Evolutionary conservation across 2,888 invertebrate genomes (phyloP).

Genomic region (Lithophane socia): DNA sequence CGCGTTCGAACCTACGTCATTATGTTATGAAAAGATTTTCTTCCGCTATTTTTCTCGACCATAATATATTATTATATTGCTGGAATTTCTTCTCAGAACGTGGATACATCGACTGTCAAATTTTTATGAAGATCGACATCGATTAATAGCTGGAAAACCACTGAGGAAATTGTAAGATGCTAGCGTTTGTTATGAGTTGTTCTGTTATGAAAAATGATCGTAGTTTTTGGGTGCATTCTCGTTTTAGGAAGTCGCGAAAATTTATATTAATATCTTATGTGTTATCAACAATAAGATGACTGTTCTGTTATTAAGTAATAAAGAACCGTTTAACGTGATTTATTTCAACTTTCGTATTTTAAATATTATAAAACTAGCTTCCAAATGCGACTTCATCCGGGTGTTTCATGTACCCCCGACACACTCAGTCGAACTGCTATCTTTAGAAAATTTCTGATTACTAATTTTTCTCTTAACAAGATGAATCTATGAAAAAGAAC

Average conservation of each 20-base stretch:
- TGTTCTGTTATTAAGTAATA: background rate
- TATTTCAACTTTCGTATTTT: no score
- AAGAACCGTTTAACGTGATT: no score
- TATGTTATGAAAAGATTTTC: conserved; percentile 4
- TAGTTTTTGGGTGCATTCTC: background rate
- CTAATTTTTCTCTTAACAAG: background rate
- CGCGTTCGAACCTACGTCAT: background rate
- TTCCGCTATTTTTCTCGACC: conserved; percentile 2
- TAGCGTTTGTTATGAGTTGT: background rate
- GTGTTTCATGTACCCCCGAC: no score
- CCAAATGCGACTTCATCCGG: no score
- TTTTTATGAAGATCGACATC: conserved; percentile 23
- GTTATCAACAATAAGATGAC: background rate
- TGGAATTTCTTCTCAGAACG: conserved; percentile 1
- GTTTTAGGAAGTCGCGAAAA: background rate
- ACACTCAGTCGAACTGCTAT: no score
- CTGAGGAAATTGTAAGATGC: background rate
- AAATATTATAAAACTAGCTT: no score
- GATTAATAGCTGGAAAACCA: conserved; percentile 16
- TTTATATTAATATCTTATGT: background rate
- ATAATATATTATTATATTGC: background rate
- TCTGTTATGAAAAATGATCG: background rate
- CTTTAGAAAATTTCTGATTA: no score
- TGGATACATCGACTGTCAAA: conserved; percentile 8
- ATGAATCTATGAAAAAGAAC: background rate